Evolutionary conservation across 2,888 invertebrate species (phyloP).

Genomic region (Dolichomitus sp.): DNA sequence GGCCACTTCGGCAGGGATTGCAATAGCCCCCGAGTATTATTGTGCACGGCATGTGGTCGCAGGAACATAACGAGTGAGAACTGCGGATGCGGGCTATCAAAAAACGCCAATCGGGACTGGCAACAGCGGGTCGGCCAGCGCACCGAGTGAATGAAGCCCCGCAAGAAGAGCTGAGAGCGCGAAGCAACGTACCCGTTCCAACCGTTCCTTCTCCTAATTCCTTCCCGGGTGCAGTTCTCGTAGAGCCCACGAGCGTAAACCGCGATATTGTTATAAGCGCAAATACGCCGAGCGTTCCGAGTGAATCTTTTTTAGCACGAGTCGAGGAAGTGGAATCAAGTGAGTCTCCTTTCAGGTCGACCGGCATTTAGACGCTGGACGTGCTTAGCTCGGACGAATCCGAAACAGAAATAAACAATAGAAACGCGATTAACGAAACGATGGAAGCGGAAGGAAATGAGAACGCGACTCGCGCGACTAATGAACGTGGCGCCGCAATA

Average conservation of each 20-base stretch:
- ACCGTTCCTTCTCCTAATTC: neutral
- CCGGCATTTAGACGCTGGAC: no score
- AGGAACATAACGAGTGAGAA: neutral
- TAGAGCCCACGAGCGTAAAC: neutral
- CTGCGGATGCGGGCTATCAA: conserved; percentile 1
- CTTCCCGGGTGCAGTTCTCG: neutral
- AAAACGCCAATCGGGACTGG: conserved; percentile 12
- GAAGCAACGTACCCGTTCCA: neutral
- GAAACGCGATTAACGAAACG: no score
- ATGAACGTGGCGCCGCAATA: no score
- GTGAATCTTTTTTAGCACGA: no score
- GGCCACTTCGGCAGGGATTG: neutral
- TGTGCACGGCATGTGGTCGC: neutral
- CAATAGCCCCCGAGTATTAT: neutral
- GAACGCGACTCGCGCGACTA: no score
- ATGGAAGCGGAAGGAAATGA: no score
- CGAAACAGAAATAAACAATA: no score
- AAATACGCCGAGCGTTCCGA: no score
- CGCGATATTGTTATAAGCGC: no score
- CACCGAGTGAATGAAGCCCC: neutral
- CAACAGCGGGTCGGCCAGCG: conserved; percentile 25
- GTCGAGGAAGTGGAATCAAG: no score
- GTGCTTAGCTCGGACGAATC: no score
- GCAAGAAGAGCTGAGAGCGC: neutral
- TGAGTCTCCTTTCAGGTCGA: no score